These are phyloP conservation scores for Ditula angustiorana DNA, from an alignment of 2,888 invertebrate species.

Conservation along the genomic window DNA sequence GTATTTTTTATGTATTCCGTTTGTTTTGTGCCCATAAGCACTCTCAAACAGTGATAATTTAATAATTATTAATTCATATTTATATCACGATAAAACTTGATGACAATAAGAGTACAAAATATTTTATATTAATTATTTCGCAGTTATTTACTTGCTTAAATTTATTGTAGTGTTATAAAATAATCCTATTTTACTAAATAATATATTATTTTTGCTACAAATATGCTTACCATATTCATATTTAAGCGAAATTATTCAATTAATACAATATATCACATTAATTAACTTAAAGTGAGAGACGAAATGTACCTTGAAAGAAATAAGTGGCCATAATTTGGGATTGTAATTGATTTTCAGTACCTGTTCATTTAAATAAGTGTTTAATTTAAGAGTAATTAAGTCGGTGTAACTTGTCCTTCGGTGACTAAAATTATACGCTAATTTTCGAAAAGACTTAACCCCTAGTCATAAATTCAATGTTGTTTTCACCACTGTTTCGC, in stretches of 20 bases:
- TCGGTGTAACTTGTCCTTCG: constrained; percentile 20
- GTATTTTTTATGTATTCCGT: not conserved
- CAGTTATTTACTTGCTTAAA: constrained; percentile 15
- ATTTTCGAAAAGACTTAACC: constrained; percentile 58
- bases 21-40: not conserved
- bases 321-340: constrained; percentile 60
- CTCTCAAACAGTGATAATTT: not conserved
- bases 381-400: constrained; percentile 21
- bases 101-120: constrained; percentile 29
- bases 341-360: constrained; percentile 44
- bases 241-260: constrained; percentile 7
- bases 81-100: constrained; percentile 14
- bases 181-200: constrained; percentile 21
- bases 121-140: constrained; percentile 9
- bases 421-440: constrained; percentile 31
- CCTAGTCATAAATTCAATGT: constrained; percentile 59
- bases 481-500: constrained; percentile 25
- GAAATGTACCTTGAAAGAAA: constrained; percentile 25
- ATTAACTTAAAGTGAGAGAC: constrained; percentile 13
- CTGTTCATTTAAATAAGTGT: constrained; percentile 14
- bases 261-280: constrained; percentile 6
- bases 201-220: constrained; percentile 3
- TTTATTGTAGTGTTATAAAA: constrained; percentile 1
- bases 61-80: not conserved
- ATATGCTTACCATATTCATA: constrained; percentile 9